Conservation (phyloP, 2,797 vertebrate species). For the Serranus cabrilla region DNA sequence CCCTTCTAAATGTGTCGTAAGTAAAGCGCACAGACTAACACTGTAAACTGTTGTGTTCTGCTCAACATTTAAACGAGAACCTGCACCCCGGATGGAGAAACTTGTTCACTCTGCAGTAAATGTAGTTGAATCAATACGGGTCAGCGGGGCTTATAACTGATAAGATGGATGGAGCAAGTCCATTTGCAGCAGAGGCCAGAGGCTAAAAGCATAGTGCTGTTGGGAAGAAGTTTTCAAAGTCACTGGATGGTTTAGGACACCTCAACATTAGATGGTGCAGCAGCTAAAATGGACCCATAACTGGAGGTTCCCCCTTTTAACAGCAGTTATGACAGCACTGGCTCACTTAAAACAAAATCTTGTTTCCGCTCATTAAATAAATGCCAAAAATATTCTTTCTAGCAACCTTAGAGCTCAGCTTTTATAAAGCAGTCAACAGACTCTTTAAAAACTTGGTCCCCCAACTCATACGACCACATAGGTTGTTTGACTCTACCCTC, state of each 20-base stretch:
- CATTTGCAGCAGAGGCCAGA: slow-evolving; percentile 41
- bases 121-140: slow-evolving; percentile 49
- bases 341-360: background rate
- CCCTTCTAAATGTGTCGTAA: slow-evolving; percentile 11
- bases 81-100: background rate
- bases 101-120: slow-evolving; percentile 20
- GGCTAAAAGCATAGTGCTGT: slow-evolving; percentile 55
- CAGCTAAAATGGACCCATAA: slow-evolving; percentile 18
- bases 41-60: background rate
- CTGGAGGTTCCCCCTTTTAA: slow-evolving; percentile 11
- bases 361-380: background rate
- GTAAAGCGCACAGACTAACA: slow-evolving; percentile 4
- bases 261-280: background rate
- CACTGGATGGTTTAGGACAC: slow-evolving; percentile 14
- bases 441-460: too few relatives aligned
- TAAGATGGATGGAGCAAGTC: slow-evolving; percentile 37
- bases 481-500: too few relatives aligned
- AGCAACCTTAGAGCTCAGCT: background rate
- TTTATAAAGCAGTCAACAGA: background rate
- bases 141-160: slow-evolving; percentile 22
- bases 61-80: slow-evolving; percentile 22
- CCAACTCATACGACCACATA: too few relatives aligned
- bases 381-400: background rate
- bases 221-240: slow-evolving; percentile 28
- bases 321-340: background rate